These are phyloP conservation scores for Zaprionus lachaisei DNA, from an alignment of 1,140 invertebrate genomes.

Conservation along the genomic window DNA sequence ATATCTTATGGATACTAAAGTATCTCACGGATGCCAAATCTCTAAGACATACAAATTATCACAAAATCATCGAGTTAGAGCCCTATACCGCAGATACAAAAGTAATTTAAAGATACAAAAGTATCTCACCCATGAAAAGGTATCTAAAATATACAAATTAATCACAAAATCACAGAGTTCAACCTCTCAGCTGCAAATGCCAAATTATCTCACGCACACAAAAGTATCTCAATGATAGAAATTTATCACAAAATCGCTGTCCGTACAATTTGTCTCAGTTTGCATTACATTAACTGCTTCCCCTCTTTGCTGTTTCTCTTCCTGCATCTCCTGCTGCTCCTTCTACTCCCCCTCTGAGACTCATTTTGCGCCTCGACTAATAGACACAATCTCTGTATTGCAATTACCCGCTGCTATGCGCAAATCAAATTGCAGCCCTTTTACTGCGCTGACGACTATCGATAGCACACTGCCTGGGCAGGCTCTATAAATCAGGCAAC, in stretches of 20 bases:
- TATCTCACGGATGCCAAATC: no score
- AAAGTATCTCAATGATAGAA: no score
- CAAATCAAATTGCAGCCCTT: slow-evolving; percentile 64
- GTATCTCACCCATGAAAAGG: no score
- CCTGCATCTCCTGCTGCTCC: not conserved
- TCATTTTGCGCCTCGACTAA: not conserved
- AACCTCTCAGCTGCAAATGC: no score
- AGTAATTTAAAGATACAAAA: no score
- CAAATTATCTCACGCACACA: no score
- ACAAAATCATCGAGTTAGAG: no score
- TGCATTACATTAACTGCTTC: slow-evolving; percentile 10
- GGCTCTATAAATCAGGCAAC: slow-evolving; percentile 70
- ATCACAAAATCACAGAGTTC: no score
- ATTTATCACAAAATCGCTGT: not conserved
- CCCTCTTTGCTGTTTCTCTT: not conserved
- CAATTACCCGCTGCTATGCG: slow-evolving; percentile 31
- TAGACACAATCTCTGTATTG: slow-evolving; percentile 28
- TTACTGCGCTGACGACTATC: slow-evolving; percentile 31
- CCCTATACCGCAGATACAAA: no score
- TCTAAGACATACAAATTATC: no score
- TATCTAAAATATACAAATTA: no score
- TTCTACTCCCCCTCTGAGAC: not conserved
- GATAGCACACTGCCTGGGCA: not conserved
- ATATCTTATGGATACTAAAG: no score
- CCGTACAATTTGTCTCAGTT: slow-evolving; percentile 38